phyloP scores from a whole-genome alignment of 2,797 vertebrate genomes.

The Premnoplex brunnescens region DNA sequence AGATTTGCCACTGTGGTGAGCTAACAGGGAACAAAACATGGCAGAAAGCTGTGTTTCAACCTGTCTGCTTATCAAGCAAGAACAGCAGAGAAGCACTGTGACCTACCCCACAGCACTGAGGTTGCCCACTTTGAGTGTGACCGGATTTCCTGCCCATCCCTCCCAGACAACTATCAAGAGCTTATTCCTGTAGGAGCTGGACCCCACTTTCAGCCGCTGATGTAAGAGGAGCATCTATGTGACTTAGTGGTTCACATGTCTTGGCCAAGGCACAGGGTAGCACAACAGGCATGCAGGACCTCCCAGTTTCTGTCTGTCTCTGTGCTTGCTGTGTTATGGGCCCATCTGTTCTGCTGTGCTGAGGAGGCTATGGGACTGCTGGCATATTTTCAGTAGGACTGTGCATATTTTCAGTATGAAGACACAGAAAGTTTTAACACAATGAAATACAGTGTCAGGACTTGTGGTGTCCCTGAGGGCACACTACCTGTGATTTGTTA shows the following conservation, averaged over 20 bases:
- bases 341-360: neutral
- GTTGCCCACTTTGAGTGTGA: neutral
- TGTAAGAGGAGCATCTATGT: neutral
- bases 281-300: neutral
- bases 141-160: neutral
- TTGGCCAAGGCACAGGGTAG: neutral
- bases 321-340: neutral
- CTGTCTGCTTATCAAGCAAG: neutral
- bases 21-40: neutral
- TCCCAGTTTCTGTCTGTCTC: neutral
- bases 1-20: neutral
- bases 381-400: neutral
- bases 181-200: neutral
- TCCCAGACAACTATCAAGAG: neutral
- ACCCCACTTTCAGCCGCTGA: neutral
- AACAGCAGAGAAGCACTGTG: neutral
- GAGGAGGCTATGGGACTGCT: neutral
- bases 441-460: neutral
- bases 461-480: neutral
- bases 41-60: neutral
- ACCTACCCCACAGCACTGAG: neutral
- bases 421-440: neutral
- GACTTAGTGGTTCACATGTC: neutral
- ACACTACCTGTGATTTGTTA: accelerated
- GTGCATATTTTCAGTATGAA: neutral